These are phyloP conservation scores for Hypomecis punctinalis DNA, from an alignment of 2,888 invertebrate species.

Conservation along the genomic window DNA sequence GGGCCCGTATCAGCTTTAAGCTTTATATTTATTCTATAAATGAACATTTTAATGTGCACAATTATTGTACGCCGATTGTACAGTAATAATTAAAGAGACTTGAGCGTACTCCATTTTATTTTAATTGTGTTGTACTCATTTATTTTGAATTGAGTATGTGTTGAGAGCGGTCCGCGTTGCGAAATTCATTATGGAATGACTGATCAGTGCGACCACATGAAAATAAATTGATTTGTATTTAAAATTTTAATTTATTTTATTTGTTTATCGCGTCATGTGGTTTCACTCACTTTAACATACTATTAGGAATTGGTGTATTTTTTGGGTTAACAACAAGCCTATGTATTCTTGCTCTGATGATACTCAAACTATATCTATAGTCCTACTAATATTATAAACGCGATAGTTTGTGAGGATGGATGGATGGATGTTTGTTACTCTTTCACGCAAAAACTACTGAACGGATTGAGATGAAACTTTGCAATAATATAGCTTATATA, in stretches of 20 bases:
- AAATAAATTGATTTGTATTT: not conserved
- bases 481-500: too few species aligned
- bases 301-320: too few species aligned
- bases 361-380: too few species aligned
- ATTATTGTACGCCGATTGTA: conserved; percentile 14
- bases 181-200: not conserved
- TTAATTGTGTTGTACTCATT: conserved; percentile 15
- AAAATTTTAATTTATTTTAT: not conserved
- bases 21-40: conserved; percentile 33
- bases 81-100: conserved; percentile 29
- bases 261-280: too few species aligned
- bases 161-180: not conserved
- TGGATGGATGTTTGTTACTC: too few species aligned
- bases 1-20: conserved; percentile 42
- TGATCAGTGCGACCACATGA: not conserved
- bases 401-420: too few species aligned
- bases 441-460: too few species aligned
- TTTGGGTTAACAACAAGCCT: too few species aligned
- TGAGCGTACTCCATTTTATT: conserved; percentile 16
- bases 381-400: too few species aligned
- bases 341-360: too few species aligned
- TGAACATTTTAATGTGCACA: conserved; percentile 33
- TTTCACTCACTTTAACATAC: too few species aligned
- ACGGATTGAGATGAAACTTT: too few species aligned
- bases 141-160: conserved; percentile 8